These are phyloP conservation scores for Enteromius fasciolatus DNA, from an alignment of 2,797 vertebrate genomes.

Conservation along the genomic window DNA sequence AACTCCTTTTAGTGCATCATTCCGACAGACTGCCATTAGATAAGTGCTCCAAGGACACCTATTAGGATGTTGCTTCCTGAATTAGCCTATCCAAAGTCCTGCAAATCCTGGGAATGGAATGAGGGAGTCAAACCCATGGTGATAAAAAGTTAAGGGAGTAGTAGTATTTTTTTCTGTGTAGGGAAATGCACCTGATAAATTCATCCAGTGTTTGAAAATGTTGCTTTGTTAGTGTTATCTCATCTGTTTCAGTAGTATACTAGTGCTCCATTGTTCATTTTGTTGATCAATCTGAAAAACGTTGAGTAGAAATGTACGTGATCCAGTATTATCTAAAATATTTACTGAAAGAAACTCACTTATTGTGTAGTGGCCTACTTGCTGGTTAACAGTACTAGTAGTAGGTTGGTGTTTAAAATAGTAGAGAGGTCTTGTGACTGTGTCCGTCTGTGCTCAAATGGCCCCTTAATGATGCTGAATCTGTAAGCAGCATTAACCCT, in stretches of 20 bases:
- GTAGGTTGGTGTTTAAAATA: constrained; percentile 37
- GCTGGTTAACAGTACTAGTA: background rate
- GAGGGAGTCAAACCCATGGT: constrained; percentile 32
- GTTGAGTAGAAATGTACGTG: background rate
- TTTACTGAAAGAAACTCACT: background rate
- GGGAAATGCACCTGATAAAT: background rate
- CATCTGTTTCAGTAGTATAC: background rate
- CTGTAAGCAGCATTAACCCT: constrained; percentile 64
- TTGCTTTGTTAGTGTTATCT: background rate
- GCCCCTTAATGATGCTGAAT: constrained; percentile 70
- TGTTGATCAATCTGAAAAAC: background rate
- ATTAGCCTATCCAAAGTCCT: background rate
- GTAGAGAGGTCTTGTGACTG: constrained; percentile 69
- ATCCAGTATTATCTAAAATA: background rate
- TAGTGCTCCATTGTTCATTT: background rate
- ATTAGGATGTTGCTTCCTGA: constrained; percentile 9
- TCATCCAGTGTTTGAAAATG: background rate
- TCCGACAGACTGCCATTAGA: background rate
- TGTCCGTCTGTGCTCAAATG: constrained; percentile 50
- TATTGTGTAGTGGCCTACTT: background rate
- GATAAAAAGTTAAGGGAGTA: constrained; percentile 33
- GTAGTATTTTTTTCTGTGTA: background rate
- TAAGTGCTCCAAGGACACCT: constrained; percentile 44
- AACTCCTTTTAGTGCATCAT: background rate
- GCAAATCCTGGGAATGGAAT: constrained; percentile 30